Conservation (phyloP, 2,113 vertebrate genomes). For the Pachypanchax playfairii region DNA sequence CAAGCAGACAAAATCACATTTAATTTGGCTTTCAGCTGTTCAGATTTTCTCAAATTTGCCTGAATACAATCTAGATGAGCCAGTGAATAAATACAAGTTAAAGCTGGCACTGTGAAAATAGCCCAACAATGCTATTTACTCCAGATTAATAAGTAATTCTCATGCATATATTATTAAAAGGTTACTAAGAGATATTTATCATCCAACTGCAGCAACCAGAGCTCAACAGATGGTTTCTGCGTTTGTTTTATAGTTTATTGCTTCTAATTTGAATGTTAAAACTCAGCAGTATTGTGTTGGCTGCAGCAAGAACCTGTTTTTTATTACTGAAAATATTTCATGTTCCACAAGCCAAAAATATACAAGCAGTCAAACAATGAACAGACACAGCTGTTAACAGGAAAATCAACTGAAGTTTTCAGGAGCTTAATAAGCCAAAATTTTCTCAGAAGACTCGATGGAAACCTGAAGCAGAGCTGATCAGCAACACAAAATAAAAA, state of each 20-base stretch:
- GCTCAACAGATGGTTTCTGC: neutral
- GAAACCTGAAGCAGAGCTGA: neutral
- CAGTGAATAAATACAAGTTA: neutral
- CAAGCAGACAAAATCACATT: too few relatives aligned
- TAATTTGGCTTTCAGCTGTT: neutral
- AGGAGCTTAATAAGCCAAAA: neutral
- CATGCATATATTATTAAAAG: neutral
- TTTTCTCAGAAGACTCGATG: neutral
- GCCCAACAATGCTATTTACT: neutral
- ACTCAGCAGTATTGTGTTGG: too few relatives aligned
- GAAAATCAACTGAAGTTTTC: neutral
- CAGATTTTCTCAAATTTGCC: neutral
- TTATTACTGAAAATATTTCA: neutral
- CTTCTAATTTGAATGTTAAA: neutral
- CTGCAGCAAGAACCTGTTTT: neutral
- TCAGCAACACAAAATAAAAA: too few relatives aligned
- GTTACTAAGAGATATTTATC: neutral
- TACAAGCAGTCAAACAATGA: neutral
- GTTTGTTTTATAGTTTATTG: neutral
- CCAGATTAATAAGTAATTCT: neutral
- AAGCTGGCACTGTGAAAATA: neutral
- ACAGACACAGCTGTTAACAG: neutral
- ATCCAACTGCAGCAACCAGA: neutral
- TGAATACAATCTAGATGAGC: neutral
- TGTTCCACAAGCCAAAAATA: neutral